Percentiles rank a stretch among this genome's conserved stretches.
These are phyloP conservation scores for Mimumesa dahlbomi DNA, from an alignment of 2,888 invertebrate species.

Conservation along the genomic window DNA sequence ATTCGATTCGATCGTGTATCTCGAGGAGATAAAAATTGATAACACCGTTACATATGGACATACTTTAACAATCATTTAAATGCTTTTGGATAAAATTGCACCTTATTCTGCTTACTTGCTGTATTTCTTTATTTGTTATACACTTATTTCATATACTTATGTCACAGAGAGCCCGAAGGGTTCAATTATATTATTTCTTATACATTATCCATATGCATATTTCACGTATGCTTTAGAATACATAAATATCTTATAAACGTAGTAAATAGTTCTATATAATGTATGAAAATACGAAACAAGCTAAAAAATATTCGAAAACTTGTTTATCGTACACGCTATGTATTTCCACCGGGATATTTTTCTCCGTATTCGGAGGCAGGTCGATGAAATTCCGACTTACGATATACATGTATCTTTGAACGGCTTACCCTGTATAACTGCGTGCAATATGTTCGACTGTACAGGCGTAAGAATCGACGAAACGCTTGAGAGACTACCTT, in stretches of 20 bases:
- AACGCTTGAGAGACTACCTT: constrained; percentile 35
- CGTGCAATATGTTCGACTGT: constrained; percentile 9
- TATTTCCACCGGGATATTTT: neutral
- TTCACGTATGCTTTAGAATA: no score
- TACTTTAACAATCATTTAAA: constrained; percentile 24
- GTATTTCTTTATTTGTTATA: no score
- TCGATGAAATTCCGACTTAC: neutral
- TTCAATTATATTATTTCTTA: no score
- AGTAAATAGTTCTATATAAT: no score
- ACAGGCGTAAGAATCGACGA: constrained; percentile 26
- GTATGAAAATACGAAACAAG: no score
- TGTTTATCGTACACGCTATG: neutral
- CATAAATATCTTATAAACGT: no score
- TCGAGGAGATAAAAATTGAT: constrained; percentile 25
- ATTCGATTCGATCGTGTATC: constrained; percentile 32
- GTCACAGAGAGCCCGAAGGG: no score
- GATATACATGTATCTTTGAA: constrained; percentile 4
- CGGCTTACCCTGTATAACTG: neutral
- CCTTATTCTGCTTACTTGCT: no score
- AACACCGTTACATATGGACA: constrained; percentile 27
- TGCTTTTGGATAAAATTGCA: constrained; percentile 36
- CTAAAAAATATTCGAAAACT: neutral
- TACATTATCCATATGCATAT: no score
- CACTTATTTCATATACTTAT: no score
- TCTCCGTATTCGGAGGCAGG: neutral